Conservation (phyloP, 2,888 invertebrate species). For the Agrochola macilenta region DNA sequence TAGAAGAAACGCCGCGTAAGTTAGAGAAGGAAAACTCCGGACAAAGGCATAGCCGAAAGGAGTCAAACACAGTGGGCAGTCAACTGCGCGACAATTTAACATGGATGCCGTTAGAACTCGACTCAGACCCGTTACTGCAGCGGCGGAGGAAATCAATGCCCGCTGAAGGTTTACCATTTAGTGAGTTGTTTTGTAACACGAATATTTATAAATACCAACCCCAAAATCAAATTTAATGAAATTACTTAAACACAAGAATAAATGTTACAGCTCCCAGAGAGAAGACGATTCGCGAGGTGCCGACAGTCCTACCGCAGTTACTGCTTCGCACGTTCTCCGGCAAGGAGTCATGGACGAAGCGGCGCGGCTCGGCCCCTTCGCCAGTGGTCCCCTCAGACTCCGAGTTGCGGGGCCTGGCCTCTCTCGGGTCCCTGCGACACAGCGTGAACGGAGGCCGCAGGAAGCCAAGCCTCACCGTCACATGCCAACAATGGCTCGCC, state of each 20-base stretch:
- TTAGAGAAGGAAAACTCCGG: conserved; percentile 37
- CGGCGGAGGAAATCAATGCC: conserved; percentile 83
- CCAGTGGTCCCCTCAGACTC: conserved; percentile 77
- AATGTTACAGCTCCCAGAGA: conserved; percentile 75
- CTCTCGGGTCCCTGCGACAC: conserved; percentile 70
- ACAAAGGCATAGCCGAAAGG: conserved; percentile 35
- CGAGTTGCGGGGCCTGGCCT: conserved; percentile 73
- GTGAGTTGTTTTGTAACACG: conserved; percentile 66
- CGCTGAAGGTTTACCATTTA: conserved; percentile 70
- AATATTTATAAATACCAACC: not conserved
- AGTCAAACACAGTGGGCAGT: conserved; percentile 69
- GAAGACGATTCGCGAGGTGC: conserved; percentile 76
- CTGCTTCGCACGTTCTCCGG: conserved; percentile 76
- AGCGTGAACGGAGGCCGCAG: conserved; percentile 77
- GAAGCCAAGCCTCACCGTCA: conserved; percentile 71
- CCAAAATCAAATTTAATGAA: not conserved
- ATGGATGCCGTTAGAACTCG: conserved; percentile 72
- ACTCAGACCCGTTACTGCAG: conserved; percentile 71
- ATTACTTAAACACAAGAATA: not conserved
- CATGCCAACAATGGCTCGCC: conserved; percentile 81
- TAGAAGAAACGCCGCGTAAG: conserved; percentile 26
- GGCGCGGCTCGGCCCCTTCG: conserved; percentile 83
- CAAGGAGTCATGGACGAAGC: conserved; percentile 75
- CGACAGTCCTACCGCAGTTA: conserved; percentile 74
- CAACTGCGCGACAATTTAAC: conserved; percentile 81